Conservation (phyloP, 2,113 vertebrate species). For the Falcunculus frontatus region DNA sequence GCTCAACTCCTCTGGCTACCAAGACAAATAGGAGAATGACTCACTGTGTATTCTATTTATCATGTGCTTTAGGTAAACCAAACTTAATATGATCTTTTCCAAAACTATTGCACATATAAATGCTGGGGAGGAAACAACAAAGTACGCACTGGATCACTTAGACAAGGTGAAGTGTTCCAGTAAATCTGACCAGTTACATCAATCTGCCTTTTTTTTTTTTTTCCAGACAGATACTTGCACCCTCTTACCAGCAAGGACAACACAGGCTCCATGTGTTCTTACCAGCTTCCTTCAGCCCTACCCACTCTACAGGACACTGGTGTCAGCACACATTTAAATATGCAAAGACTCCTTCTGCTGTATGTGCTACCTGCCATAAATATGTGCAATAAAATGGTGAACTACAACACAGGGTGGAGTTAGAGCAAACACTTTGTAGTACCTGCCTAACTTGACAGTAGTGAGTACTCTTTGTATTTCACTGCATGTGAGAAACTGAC, state of each 20-base stretch:
- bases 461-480: background rate
- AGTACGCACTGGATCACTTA: background rate
- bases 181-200: background rate
- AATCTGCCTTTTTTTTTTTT: background rate
- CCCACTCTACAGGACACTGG: background rate
- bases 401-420: background rate
- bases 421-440: background rate
- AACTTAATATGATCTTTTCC: background rate
- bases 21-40: background rate
- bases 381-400: background rate
- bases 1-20: background rate
- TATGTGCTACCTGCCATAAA: background rate
- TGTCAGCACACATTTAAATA: background rate
- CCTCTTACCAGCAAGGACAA: background rate
- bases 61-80: background rate
- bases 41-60: background rate
- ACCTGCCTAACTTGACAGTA: background rate
- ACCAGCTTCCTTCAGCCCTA: background rate
- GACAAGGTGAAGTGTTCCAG: background rate
- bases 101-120: background rate
- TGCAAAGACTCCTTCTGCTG: background rate
- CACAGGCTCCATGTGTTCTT: background rate
- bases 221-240: background rate
- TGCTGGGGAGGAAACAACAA: background rate
- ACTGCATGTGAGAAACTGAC: background rate